A percentile compares a stretch with the other conserved stretches of the same genome.
Evolutionary conservation across 92 coral and sea anemone genomes (phyloP).

Genomic region (Montipora capitata): DNA sequence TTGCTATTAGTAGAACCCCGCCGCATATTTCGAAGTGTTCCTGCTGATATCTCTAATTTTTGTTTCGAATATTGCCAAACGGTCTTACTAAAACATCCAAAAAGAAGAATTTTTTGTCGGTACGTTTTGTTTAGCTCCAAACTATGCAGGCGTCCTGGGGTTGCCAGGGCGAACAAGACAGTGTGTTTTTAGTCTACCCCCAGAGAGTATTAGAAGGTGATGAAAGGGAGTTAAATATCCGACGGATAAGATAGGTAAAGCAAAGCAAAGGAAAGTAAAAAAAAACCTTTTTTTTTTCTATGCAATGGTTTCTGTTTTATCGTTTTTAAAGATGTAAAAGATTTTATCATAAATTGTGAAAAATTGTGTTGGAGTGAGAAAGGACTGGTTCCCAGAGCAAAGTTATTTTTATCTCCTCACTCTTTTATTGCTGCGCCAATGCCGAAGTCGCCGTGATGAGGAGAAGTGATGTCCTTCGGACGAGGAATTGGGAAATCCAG

Average conservation of each 20-base stretch:
- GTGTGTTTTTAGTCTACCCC: conserved; percentile 22
- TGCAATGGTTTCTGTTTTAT: no score
- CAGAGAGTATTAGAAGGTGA: neutral
- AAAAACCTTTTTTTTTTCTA: no score
- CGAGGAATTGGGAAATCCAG: conserved; percentile 62
- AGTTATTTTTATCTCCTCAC: conserved; percentile 17
- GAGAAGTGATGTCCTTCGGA: conserved; percentile 76
- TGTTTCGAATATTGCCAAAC: neutral
- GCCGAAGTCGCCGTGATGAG: conserved; percentile 15
- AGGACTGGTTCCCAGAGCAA: conserved; percentile 33
- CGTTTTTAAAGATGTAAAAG: no score
- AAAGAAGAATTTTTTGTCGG: no score
- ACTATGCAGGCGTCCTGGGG: conserved; percentile 30
- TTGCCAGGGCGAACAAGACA: conserved; percentile 42
- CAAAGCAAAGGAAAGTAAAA: no score
- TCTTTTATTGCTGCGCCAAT: conserved; percentile 28
- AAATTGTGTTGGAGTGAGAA: neutral
- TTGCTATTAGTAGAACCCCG: neutral
- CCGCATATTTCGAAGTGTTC: conserved; percentile 10
- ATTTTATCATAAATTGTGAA: no score
- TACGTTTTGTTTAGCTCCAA: no score
- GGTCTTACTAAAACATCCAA: neutral
- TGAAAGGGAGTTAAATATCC: neutral
- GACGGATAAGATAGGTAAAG: no score
- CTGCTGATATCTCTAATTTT: conserved; percentile 2